These are phyloP conservation scores for Psammodynastes pulverulentus DNA, from an alignment of 2,113 vertebrate species.

Conservation along the genomic window DNA sequence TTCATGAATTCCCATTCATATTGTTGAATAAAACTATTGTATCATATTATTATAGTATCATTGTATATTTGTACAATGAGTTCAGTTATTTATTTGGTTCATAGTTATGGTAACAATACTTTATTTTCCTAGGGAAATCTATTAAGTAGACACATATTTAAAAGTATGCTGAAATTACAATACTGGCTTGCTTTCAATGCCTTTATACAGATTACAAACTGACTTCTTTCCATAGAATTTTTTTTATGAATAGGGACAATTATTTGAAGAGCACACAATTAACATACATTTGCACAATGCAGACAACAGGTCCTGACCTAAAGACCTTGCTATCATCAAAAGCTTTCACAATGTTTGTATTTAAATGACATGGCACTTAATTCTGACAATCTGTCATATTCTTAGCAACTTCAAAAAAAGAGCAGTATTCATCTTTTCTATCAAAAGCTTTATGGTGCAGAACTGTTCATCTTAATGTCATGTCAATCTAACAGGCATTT, in stretches of 20 bases:
- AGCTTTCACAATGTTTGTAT: slow-evolving; percentile 46
- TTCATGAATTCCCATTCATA: not conserved
- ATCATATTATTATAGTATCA: too few species aligned
- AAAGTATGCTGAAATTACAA: slow-evolving; percentile 1
- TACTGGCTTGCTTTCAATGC: not conserved
- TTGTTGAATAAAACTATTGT: too few species aligned
- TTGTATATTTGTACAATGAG: too few species aligned
- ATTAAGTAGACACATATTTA: slow-evolving; percentile 15
- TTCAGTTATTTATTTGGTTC: not conserved
- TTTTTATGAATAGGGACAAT: slow-evolving; percentile 2
- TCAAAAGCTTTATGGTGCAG: slow-evolving; percentile 63
- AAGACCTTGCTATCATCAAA: slow-evolving; percentile 31
- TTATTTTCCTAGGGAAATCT: not conserved
- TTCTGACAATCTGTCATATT: slow-evolving; percentile 64
- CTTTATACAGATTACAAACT: not conserved
- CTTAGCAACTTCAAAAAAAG: slow-evolving; percentile 49
- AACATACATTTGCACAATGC: not conserved
- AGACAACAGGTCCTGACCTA: slow-evolving; percentile 35
- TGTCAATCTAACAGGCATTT: slow-evolving; percentile 57
- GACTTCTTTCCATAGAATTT: slow-evolving; percentile 12
- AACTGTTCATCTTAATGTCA: slow-evolving; percentile 60
- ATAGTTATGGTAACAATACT: not conserved
- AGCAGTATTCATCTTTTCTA: slow-evolving; percentile 55
- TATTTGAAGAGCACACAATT: slow-evolving; percentile 18
- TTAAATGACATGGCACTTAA: slow-evolving; percentile 54